phyloP scores from a whole-genome alignment of 1,140 invertebrate genomes.

The Frieseomelitta varia region DNA sequence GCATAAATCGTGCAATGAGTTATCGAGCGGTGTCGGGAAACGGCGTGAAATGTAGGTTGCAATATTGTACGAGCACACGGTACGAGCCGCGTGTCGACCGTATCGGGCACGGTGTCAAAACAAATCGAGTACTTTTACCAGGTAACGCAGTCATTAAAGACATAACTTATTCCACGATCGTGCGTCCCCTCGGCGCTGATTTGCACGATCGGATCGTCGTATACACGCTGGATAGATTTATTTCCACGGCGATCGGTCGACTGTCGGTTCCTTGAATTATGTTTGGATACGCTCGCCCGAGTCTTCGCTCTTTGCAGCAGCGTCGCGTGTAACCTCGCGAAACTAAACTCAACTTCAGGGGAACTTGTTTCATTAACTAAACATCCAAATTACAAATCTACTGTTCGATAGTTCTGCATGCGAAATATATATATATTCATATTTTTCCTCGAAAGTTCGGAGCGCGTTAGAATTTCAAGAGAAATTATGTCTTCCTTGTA shows the following conservation, averaged over 20 bases:
- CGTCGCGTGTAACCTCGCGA: not conserved
- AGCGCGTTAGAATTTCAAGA: no score
- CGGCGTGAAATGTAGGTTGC: constrained; percentile 31
- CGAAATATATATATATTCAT: no score
- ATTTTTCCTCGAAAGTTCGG: no score
- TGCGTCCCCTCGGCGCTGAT: constrained; percentile 37
- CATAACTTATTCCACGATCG: constrained; percentile 46
- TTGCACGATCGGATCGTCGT: constrained; percentile 50
- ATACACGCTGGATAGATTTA: constrained; percentile 45
- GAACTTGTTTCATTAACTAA: not conserved
- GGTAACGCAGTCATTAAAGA: constrained; percentile 40
- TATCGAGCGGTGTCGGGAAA: constrained; percentile 9
- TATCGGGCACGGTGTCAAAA: constrained; percentile 40
- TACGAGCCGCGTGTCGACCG: not conserved
- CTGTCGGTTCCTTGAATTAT: constrained; percentile 30
- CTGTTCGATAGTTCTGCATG: not conserved
- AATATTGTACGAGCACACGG: constrained; percentile 13
- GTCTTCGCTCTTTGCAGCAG: not conserved
- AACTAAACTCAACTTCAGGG: not conserved
- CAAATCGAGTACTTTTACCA: constrained; percentile 46
- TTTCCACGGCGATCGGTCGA: constrained; percentile 19
- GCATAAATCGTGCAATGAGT: constrained; percentile 12
- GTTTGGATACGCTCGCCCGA: not conserved
- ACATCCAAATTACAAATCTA: not conserved
- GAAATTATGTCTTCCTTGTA: no score